Evolutionary conservation across 1,140 invertebrate genomes (phyloP).

Genomic region (Dreissena rostriformis): DNA sequence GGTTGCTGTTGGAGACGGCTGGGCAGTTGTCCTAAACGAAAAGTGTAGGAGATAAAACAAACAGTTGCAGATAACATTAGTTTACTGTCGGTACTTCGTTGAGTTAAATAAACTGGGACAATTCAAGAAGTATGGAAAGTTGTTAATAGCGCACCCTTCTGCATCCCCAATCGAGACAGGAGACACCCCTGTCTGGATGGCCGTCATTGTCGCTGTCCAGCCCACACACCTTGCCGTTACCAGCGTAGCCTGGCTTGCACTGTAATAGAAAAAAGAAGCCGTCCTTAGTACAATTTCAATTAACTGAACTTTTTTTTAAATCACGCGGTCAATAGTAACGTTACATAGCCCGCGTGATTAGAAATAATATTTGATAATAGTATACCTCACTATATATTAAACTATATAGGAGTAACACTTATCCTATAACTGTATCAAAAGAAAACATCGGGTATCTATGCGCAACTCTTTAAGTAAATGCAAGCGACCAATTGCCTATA

Average conservation of each 20-base stretch:
- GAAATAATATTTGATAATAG: no score
- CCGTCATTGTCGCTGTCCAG: conserved; percentile 58
- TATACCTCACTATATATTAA: no score
- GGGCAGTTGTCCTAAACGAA: conserved; percentile 62
- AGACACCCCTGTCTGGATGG: conserved; percentile 44
- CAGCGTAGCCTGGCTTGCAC: conserved; percentile 60
- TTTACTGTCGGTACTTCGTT: not conserved
- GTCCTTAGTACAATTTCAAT: no score
- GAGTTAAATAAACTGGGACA: not conserved
- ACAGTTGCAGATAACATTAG: not conserved
- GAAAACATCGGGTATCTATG: no score
- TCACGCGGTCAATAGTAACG: no score
- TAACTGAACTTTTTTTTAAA: no score
- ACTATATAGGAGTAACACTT: no score
- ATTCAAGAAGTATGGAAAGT: not conserved
- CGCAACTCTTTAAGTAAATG: no score
- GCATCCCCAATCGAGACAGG: conserved; percentile 51
- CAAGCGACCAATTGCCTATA: no score
- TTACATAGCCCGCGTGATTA: no score
- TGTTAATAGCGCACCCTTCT: conserved; percentile 3
- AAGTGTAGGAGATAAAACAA: not conserved
- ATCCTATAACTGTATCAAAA: no score
- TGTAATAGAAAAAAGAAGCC: conserved; percentile 21
- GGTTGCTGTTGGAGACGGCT: conserved; percentile 56
- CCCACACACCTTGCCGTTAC: conserved; percentile 57